Conservation (phyloP, 2,797 vertebrate species). For the Tinamus major region DNA sequence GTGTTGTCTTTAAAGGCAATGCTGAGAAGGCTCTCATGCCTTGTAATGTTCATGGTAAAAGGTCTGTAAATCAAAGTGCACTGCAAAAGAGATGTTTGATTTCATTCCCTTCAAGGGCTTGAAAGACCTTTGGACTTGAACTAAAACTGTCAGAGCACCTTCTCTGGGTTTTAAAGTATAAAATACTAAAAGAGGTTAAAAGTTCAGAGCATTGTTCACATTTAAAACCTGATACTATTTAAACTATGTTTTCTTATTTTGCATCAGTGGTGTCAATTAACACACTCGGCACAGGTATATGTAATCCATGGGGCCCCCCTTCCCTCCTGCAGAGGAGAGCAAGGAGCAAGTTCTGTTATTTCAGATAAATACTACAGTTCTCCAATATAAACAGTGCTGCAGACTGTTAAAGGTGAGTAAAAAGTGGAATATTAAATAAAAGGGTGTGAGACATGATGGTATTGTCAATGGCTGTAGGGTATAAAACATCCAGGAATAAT, state of each 20-base stretch:
- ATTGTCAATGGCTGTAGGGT: not conserved
- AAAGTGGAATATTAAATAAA: not conserved
- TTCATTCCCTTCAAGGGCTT: not conserved
- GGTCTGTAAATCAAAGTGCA: not conserved
- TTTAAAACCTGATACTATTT: not conserved
- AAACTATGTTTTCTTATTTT: not conserved
- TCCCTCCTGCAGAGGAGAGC: not conserved
- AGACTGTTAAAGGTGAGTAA: not conserved
- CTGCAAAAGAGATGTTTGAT: not conserved
- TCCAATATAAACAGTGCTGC: not conserved
- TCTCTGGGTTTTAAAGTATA: conserved; percentile 5
- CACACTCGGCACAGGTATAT: not conserved
- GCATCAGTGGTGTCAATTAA: not conserved
- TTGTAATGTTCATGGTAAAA: not conserved
- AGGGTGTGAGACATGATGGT: not conserved
- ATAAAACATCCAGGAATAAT: not conserved
- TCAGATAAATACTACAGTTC: not conserved
- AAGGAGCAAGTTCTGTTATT: not conserved
- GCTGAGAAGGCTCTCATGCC: not conserved
- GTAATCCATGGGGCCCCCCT: not conserved
- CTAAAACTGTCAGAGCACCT: not conserved
- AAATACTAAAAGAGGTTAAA: not conserved
- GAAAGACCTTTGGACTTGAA: conserved; percentile 29
- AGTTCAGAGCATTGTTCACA: conserved; percentile 1
- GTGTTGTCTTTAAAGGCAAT: not conserved